Percentiles rank a stretch among this genome's conserved stretches.
Conservation (phyloP, 2,113 vertebrate genomes). For the Isurus oxyrinchus region DNA sequence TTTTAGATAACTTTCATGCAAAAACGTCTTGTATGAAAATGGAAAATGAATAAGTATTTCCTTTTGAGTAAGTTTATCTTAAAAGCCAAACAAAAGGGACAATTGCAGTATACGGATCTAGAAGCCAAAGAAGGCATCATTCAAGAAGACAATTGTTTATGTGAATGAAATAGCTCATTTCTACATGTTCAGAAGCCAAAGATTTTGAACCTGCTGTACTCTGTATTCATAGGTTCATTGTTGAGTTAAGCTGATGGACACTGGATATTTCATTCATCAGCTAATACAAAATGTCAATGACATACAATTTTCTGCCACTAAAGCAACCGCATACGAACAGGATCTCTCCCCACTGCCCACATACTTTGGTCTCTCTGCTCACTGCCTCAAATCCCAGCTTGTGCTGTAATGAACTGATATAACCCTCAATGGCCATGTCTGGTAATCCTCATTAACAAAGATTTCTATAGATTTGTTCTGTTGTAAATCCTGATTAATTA, state of each 20-base stretch:
- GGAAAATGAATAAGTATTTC: background rate
- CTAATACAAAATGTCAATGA: background rate
- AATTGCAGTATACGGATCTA: background rate
- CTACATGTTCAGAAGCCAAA: background rate
- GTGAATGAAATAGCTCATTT: background rate
- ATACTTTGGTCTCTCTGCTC: conserved; percentile 30
- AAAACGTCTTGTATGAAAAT: background rate
- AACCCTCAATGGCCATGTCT: conserved; percentile 39
- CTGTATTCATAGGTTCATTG: background rate
- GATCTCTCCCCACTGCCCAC: background rate
- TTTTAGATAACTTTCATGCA: background rate
- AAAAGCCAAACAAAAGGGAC: background rate
- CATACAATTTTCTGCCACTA: background rate
- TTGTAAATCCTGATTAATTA: conserved; percentile 40
- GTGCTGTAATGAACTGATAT: conserved; percentile 43
- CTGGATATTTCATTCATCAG: background rate
- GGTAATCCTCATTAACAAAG: conserved; percentile 38
- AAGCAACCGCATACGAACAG: background rate
- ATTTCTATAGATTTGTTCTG: conserved; percentile 38
- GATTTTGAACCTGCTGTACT: background rate
- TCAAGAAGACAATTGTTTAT: background rate
- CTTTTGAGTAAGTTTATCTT: background rate
- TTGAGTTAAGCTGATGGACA: background rate
- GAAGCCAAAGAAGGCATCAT: background rate
- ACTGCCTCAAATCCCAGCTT: conserved; percentile 43